A percentile compares a stretch with the other conserved stretches of the same genome.
Evolutionary conservation across 2,797 vertebrate genomes (phyloP).

Genomic region (Acanthiza pusilla): DNA sequence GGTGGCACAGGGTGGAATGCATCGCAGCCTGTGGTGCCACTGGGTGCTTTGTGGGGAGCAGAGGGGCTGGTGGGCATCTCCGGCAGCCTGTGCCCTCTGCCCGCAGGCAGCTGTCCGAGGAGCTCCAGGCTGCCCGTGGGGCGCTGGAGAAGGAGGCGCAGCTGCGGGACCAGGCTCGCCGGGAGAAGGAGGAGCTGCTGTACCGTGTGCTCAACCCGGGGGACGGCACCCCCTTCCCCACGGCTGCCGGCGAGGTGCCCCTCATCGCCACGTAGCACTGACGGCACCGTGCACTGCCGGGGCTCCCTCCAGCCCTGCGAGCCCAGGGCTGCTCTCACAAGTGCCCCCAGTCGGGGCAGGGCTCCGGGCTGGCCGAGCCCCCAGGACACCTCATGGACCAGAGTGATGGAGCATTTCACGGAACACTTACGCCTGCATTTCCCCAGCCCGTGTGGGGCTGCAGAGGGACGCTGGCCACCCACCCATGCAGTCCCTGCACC

Average conservation of each 20-base stretch:
- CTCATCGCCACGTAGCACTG: conserved; percentile 65
- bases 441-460: background rate
- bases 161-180: conserved; percentile 74
- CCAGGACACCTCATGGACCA: accelerated
- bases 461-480: too few species aligned
- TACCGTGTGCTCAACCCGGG: conserved; percentile 81
- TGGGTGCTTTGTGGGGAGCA: accelerated
- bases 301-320: accelerated
- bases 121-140: conserved; percentile 78
- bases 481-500: background rate
- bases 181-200: conserved; percentile 90
- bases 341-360: background rate
- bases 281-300: background rate
- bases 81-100: accelerated
- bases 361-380: background rate
- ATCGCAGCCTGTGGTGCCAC: accelerated
- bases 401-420: background rate
- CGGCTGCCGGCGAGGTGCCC: conserved; percentile 53
- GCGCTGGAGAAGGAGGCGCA: conserved; percentile 81
- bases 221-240: conserved; percentile 72
- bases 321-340: background rate
- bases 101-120: conserved; percentile 84
- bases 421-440: background rate
- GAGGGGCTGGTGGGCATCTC: accelerated
- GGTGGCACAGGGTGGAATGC: background rate